These are phyloP conservation scores for Archivesica marissinica DNA, from an alignment of 1,140 invertebrate species.

Conservation along the genomic window DNA sequence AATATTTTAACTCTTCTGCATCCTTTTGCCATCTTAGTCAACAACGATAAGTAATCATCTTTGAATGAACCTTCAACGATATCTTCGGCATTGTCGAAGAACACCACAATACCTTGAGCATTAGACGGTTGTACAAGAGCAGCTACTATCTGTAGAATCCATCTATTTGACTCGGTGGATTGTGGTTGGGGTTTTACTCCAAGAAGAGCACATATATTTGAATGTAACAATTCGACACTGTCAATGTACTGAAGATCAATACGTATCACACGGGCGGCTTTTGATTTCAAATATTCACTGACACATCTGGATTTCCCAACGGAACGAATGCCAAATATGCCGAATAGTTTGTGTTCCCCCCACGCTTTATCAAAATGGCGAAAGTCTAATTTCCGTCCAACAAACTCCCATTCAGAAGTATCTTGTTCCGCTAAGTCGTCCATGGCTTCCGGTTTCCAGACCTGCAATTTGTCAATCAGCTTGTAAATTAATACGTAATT, in stretches of 20 bases:
- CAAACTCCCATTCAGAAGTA: conserved; percentile 20
- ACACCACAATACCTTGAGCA: neutral
- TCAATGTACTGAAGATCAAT: conserved; percentile 21
- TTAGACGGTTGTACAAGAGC: neutral
- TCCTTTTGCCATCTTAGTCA: neutral
- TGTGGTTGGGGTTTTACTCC: neutral
- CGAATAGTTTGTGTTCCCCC: conserved; percentile 42
- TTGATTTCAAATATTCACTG: conserved; percentile 14
- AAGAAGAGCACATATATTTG: conserved; percentile 24
- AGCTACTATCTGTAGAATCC: neutral
- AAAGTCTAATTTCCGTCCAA: conserved; percentile 40
- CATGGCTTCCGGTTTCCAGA: too few species aligned
- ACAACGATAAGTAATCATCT: conserved; percentile 7
- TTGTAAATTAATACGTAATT: too few species aligned
- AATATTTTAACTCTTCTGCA: conserved; percentile 36
- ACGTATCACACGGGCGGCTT: neutral
- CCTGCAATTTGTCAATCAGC: too few species aligned
- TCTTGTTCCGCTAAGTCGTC: neutral
- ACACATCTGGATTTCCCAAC: conserved; percentile 60
- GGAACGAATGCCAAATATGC: conserved; percentile 57
- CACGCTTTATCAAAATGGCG: conserved; percentile 20
- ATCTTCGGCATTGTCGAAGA: conserved; percentile 60
- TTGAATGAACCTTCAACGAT: neutral
- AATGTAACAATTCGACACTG: neutral
- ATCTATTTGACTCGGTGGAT: neutral